A percentile compares a stretch with the other conserved stretches of the same genome.
Conservation (phyloP, 2,113 vertebrate species). For the Ciconia stormi region DNA sequence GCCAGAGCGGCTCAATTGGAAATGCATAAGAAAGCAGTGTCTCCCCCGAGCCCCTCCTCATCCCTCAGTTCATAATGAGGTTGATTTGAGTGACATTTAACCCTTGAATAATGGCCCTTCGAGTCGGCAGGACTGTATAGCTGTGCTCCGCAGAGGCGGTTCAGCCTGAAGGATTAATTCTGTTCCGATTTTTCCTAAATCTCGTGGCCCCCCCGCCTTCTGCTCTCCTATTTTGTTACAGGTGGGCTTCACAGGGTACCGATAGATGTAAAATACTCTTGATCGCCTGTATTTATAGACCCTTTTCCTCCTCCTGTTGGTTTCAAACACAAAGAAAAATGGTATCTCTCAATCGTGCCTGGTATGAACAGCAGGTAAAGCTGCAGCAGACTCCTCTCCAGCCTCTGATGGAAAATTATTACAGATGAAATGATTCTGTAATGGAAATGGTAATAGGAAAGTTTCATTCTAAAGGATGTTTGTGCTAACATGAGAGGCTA, state of each 20-base stretch:
- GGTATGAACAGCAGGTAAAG: constrained; percentile 66
- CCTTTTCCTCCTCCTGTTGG: constrained; percentile 54
- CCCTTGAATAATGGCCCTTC: constrained; percentile 72
- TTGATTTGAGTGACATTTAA: constrained; percentile 79
- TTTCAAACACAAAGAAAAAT: constrained; percentile 78
- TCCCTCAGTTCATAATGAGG: constrained; percentile 72
- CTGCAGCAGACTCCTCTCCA: constrained; percentile 48
- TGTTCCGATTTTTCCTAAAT: constrained; percentile 43
- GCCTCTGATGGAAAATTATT: constrained; percentile 65
- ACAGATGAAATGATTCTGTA: constrained; percentile 64
- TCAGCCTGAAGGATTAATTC: constrained; percentile 62
- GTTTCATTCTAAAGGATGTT: constrained; percentile 48
- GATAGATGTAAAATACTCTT: constrained; percentile 67
- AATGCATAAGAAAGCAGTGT: constrained; percentile 73
- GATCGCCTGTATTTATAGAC: constrained; percentile 71
- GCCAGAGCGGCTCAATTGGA: constrained; percentile 76
- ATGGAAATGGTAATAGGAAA: constrained; percentile 58
- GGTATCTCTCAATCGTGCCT: constrained; percentile 48
- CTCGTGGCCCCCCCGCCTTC: not conserved
- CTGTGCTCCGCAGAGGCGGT: not conserved
- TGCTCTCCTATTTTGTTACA: constrained; percentile 64
- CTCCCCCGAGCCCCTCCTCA: constrained; percentile 58
- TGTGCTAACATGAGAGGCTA: constrained; percentile 29
- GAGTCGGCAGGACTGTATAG: not conserved
- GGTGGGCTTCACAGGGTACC: constrained; percentile 55